phyloP scores from a whole-genome alignment of 2,888 invertebrate genomes.

The Auanema freiburgensis region DNA sequence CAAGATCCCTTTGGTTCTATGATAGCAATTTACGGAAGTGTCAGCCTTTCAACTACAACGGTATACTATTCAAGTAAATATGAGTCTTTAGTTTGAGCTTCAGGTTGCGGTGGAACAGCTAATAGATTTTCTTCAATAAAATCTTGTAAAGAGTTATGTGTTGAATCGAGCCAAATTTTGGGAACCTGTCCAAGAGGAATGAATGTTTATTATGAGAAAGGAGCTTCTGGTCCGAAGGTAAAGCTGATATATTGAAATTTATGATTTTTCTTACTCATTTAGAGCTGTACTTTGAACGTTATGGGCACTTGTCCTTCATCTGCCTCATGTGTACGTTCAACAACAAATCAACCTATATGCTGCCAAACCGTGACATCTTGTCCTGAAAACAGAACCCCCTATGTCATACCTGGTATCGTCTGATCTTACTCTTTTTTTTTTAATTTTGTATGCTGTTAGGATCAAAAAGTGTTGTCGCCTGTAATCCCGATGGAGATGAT shows the following conservation, averaged over 20 bases:
- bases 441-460: too few relatives aligned
- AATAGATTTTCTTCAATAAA: constrained; percentile 56
- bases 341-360: constrained; percentile 56
- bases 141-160: constrained; percentile 53
- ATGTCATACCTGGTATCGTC: constrained; percentile 54
- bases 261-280: constrained; percentile 5
- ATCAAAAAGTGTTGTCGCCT: constrained; percentile 60
- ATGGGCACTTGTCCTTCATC: constrained; percentile 53
- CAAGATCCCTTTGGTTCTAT: constrained; percentile 55
- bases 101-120: constrained; percentile 59
- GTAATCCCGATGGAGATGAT: constrained; percentile 56
- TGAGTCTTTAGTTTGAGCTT: constrained; percentile 7
- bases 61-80: too few relatives aligned
- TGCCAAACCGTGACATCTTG: constrained; percentile 56
- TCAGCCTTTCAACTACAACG: constrained; percentile 56
- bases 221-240: constrained; percentile 42
- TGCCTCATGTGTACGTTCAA: constrained; percentile 57
- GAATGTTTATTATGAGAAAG: constrained; percentile 46
- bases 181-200: constrained; percentile 62
- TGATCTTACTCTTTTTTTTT: background rate
- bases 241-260: background rate
- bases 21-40: constrained; percentile 53
- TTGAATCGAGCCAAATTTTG: constrained; percentile 36
- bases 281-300: constrained; percentile 49
- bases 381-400: constrained; percentile 53